These are phyloP conservation scores for Lophius americanus DNA, from an alignment of 2,797 vertebrate genomes.

Conservation along the genomic window DNA sequence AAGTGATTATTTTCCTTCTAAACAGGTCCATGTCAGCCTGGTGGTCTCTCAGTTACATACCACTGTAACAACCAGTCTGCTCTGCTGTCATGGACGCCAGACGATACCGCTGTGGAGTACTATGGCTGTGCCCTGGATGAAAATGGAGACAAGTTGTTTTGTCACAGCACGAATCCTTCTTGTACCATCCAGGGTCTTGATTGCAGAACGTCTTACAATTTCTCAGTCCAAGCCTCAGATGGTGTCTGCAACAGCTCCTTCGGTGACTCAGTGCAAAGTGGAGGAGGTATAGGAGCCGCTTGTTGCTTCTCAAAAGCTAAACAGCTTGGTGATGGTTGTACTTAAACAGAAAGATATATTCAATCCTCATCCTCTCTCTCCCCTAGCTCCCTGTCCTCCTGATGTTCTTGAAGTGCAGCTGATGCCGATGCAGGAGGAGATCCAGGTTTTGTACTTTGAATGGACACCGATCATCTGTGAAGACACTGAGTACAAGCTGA, in stretches of 20 bases:
- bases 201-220: conserved; percentile 78
- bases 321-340: not conserved
- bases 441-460: conserved; percentile 67
- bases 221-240: conserved; percentile 78
- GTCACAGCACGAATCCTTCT: conserved; percentile 51
- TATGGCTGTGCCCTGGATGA: conserved; percentile 64
- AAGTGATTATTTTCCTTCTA: not conserved
- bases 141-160: conserved; percentile 63
- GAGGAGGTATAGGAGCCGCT: conserved; percentile 73
- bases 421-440: conserved; percentile 48
- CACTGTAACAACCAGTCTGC: conserved; percentile 75
- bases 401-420: conserved; percentile 53
- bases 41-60: conserved; percentile 52
- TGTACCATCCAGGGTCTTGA: conserved; percentile 74
- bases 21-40: conserved; percentile 79
- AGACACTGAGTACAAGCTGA: conserved; percentile 68
- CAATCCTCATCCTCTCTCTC: not conserved
- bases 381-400: conserved; percentile 81
- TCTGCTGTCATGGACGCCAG: conserved; percentile 71
- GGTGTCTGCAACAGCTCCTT: conserved; percentile 79
- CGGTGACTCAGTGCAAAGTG: conserved; percentile 55
- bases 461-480: conserved; percentile 74
- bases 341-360: not conserved
- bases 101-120: conserved; percentile 61
- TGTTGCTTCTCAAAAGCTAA: not conserved